Evolutionary conservation across 2,113 vertebrate species (phyloP).

Genomic region (Butorides virescens): DNA sequence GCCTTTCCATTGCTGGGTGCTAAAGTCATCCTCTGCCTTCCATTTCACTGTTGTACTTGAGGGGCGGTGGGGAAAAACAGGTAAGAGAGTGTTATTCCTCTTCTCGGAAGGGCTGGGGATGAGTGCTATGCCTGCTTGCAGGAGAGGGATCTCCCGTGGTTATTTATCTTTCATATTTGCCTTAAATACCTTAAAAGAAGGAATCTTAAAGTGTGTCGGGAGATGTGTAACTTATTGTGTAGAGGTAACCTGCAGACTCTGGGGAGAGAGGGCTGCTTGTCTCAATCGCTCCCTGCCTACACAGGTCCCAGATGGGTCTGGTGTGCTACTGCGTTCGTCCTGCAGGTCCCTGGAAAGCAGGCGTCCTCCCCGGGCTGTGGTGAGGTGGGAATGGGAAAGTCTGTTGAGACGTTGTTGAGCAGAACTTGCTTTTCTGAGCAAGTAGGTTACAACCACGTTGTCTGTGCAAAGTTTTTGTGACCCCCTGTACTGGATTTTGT

Average conservation of each 20-base stretch:
- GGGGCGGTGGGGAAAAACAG: neutral
- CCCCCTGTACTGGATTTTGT: neutral
- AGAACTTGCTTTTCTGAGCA: neutral
- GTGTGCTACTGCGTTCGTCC: neutral
- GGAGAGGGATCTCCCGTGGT: neutral
- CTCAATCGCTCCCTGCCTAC: fast-evolving
- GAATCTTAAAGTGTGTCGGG: neutral
- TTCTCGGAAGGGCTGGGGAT: neutral
- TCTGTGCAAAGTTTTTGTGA: neutral
- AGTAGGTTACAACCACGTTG: fast-evolving
- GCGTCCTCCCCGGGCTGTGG: neutral
- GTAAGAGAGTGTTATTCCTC: neutral
- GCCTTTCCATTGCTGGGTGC: fast-evolving
- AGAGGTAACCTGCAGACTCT: neutral
- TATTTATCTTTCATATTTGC: neutral
- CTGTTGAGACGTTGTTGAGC: neutral
- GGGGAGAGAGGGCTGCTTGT: neutral
- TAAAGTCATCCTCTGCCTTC: fast-evolving
- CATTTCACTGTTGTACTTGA: fast-evolving
- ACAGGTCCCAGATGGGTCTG: fast-evolving
- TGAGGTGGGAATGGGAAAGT: neutral
- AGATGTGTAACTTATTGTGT: fast-evolving
- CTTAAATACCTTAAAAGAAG: neutral
- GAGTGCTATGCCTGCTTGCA: neutral
- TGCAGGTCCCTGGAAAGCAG: neutral